phyloP scores from a whole-genome alignment of 2,797 vertebrate genomes.

The Micropoecilia bifurca region DNA sequence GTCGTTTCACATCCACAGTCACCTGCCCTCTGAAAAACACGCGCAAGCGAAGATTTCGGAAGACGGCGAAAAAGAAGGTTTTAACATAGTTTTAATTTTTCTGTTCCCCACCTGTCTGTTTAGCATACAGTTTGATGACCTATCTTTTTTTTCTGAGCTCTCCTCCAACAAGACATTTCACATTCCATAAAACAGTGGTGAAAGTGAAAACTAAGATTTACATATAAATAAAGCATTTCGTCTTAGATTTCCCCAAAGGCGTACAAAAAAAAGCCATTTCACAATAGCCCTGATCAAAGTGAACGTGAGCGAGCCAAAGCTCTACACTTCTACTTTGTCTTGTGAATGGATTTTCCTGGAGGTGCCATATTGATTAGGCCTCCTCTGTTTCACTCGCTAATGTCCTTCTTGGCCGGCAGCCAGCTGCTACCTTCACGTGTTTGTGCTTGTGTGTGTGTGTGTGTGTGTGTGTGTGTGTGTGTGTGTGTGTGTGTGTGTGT shows the following conservation, averaged over 20 bases:
- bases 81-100: conserved; percentile 24
- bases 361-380: conserved; percentile 74
- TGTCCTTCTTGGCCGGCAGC: conserved; percentile 75
- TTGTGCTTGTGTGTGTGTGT: conserved; percentile 26
- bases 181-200: conserved; percentile 67
- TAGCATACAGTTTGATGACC: conserved; percentile 57
- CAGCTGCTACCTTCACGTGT: conserved; percentile 51
- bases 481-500: conserved; percentile 28
- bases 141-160: conserved; percentile 41
- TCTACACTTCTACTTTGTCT: conserved; percentile 69
- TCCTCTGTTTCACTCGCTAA: conserved; percentile 80
- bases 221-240: conserved; percentile 81
- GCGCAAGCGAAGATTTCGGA: conserved; percentile 92
- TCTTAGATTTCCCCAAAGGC: conserved; percentile 73
- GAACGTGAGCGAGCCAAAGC: conserved; percentile 63
- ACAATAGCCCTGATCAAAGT: conserved; percentile 73
- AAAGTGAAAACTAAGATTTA: conserved; percentile 76
- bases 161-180: conserved; percentile 66
- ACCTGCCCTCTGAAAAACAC: conserved; percentile 95
- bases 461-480: conserved; percentile 30
- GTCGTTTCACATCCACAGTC: conserved; percentile 81
- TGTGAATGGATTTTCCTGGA: conserved; percentile 76
- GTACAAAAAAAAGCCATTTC: conserved; percentile 70
- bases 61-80: conserved; percentile 94
- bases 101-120: conserved; percentile 28